These are phyloP conservation scores for Chrysolina oricalcia DNA, from an alignment of 2,888 invertebrate genomes.

Conservation along the genomic window DNA sequence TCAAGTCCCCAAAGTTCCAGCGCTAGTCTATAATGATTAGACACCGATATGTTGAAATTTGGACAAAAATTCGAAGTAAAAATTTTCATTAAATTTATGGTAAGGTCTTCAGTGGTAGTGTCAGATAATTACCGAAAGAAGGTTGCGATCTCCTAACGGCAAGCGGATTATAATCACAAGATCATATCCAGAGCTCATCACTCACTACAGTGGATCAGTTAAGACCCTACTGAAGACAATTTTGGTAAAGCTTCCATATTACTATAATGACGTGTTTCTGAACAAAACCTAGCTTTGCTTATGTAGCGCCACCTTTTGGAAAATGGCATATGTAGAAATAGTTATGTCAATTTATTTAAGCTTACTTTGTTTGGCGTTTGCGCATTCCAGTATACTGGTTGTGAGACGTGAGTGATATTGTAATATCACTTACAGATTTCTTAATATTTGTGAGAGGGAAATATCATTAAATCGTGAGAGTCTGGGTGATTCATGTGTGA, in stretches of 20 bases:
- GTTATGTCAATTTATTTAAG: not conserved
- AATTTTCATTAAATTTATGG: too few relatives aligned
- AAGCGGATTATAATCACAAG: constrained; percentile 59
- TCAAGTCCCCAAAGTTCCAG: too few relatives aligned
- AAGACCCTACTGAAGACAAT: constrained; percentile 39
- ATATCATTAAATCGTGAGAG: too few relatives aligned
- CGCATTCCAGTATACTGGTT: not conserved
- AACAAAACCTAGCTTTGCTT: not conserved
- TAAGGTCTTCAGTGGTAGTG: constrained; percentile 55
- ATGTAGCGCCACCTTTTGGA: constrained; percentile 27
- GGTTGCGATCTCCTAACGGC: constrained; percentile 55
- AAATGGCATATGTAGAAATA: not conserved
- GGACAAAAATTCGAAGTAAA: too few relatives aligned
- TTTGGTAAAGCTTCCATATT: not conserved
- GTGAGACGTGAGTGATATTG: too few relatives aligned
- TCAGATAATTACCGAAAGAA: constrained; percentile 54
- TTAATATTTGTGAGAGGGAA: too few relatives aligned
- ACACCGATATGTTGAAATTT: too few relatives aligned
- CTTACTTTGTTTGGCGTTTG: not conserved
- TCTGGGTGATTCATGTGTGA: too few relatives aligned
- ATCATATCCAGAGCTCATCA: constrained; percentile 61
- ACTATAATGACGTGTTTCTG: not conserved
- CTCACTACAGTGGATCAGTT: constrained; percentile 56
- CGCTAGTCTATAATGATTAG: too few relatives aligned
- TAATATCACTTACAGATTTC: too few relatives aligned